Evolutionary conservation across 2,797 vertebrate genomes (phyloP).

Genomic region (Gymnoscopelus braueri): DNA sequence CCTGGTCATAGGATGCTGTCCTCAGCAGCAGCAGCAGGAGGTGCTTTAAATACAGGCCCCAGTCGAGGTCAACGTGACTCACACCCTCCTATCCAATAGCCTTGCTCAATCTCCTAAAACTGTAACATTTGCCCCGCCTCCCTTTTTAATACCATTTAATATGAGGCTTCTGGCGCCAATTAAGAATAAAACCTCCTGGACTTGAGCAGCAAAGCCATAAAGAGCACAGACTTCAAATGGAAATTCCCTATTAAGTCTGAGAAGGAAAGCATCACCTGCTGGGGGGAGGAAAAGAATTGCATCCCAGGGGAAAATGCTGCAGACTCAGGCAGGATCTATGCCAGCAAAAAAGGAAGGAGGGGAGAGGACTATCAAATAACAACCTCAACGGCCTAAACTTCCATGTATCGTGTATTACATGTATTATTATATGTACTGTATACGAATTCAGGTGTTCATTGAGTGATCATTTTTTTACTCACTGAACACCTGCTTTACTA

Average conservation of each 20-base stretch:
- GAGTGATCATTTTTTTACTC: slow-evolving; percentile 31
- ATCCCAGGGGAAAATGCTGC: slow-evolving; percentile 61
- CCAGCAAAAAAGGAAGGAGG: slow-evolving; percentile 31
- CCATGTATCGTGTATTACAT: slow-evolving; percentile 2
- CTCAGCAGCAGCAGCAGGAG: slow-evolving; percentile 35
- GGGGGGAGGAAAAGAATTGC: slow-evolving; percentile 52
- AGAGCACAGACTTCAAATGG: slow-evolving; percentile 74
- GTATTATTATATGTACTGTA: too few species aligned
- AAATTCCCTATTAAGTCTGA: slow-evolving; percentile 71
- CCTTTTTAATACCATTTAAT: slow-evolving; percentile 59
- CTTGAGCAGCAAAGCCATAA: slow-evolving; percentile 62
- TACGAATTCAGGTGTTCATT: not conserved
- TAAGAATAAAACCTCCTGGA: slow-evolving; percentile 57
- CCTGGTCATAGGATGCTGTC: slow-evolving; percentile 59
- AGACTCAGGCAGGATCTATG: slow-evolving; percentile 45
- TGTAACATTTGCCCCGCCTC: slow-evolving; percentile 48
- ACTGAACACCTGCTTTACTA: slow-evolving; percentile 56
- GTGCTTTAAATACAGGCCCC: slow-evolving; percentile 71
- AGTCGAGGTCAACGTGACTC: slow-evolving; percentile 35
- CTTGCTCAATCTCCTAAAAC: slow-evolving; percentile 24
- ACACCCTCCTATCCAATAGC: slow-evolving; percentile 58
- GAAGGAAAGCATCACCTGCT: slow-evolving; percentile 71
- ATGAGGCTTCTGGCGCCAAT: slow-evolving; percentile 68
- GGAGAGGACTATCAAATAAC: slow-evolving; percentile 6
- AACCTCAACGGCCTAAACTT: slow-evolving; percentile 1